Evolutionary conservation across 1,140 invertebrate genomes (phyloP).

Genomic region (Drosophila oshimai): DNA sequence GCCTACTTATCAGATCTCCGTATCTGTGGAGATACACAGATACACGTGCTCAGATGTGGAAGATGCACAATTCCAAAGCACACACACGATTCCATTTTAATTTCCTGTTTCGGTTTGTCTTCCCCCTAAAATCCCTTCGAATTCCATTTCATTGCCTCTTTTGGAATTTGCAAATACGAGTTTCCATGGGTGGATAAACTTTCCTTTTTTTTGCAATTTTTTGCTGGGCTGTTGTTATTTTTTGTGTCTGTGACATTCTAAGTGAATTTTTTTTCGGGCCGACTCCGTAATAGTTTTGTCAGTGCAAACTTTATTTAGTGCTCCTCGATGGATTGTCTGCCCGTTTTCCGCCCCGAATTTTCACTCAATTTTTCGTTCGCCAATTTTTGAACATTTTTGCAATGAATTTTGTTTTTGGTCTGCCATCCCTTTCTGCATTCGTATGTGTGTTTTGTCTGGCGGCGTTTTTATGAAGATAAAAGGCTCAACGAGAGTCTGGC

Average conservation of each 20-base stretch:
- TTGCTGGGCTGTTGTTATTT: slow-evolving; percentile 29
- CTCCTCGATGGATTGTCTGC: slow-evolving; percentile 10
- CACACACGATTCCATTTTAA: slow-evolving; percentile 67
- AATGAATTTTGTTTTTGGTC: slow-evolving; percentile 58
- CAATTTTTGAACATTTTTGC: slow-evolving; percentile 63
- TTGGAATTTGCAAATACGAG: slow-evolving; percentile 55
- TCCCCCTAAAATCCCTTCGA: background rate
- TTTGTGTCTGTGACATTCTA: slow-evolving; percentile 36
- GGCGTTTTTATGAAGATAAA: slow-evolving; percentile 78
- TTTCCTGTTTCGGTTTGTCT: slow-evolving; percentile 66
- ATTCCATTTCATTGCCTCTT: slow-evolving; percentile 30
- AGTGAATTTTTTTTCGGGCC: slow-evolving; percentile 51
- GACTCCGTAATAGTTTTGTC: slow-evolving; percentile 63
- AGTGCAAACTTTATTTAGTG: slow-evolving; percentile 70
- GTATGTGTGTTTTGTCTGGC: slow-evolving; percentile 43
- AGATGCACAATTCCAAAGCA: slow-evolving; percentile 23
- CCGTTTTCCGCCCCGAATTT: slow-evolving; percentile 26
- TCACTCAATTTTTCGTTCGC: slow-evolving; percentile 55
- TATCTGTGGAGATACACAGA: slow-evolving; percentile 10
- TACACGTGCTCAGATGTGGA: slow-evolving; percentile 5
- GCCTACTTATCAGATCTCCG: slow-evolving; percentile 51
- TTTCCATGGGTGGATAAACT: slow-evolving; percentile 29
- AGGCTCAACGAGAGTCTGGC: slow-evolving; percentile 65
- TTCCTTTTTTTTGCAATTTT: background rate
- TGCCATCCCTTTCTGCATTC: slow-evolving; percentile 3